Percentiles rank a stretch among this genome's conserved stretches.
These are phyloP conservation scores for Cephus spinipes DNA, from an alignment of 2,888 invertebrate genomes.

Conservation along the genomic window DNA sequence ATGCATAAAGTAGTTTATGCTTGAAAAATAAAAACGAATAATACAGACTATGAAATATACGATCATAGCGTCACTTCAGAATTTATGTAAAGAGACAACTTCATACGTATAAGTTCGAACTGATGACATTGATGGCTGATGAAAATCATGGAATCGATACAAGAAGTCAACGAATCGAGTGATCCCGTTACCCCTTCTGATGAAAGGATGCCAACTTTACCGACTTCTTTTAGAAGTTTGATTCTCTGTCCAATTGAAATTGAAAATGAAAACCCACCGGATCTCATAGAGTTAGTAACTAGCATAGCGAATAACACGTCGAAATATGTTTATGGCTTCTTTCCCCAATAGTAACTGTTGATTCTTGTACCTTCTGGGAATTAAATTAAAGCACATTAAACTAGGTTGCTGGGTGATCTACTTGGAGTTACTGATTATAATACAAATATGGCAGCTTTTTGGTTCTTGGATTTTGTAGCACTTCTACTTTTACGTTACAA, in stretches of 20 bases:
- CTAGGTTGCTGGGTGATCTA: constrained; percentile 64
- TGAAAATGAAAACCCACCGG: constrained; percentile 28
- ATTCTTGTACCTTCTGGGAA: background rate
- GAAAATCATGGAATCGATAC: background rate
- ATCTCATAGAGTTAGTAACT: constrained; percentile 40
- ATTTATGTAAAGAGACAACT: background rate
- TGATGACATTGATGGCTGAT: background rate
- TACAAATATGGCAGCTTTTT: constrained; percentile 68
- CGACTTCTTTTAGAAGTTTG: constrained; percentile 36
- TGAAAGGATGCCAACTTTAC: constrained; percentile 32
- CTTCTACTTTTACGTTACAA: constrained; percentile 36
- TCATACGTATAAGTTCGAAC: background rate
- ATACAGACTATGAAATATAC: background rate
- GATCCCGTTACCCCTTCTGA: background rate
- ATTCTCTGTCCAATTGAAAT: constrained; percentile 30
- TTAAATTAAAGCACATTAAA: background rate
- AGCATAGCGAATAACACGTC: background rate
- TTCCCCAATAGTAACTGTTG: background rate
- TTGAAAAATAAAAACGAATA: background rate
- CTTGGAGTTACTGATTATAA: constrained; percentile 65
- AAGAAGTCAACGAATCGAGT: background rate
- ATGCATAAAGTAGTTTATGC: too few relatives aligned
- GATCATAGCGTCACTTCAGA: background rate
- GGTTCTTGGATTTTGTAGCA: constrained; percentile 70
- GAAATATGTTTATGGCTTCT: constrained; percentile 8